phyloP scores from a whole-genome alignment of 2,888 invertebrate species.

The Melieria omissa region DNA sequence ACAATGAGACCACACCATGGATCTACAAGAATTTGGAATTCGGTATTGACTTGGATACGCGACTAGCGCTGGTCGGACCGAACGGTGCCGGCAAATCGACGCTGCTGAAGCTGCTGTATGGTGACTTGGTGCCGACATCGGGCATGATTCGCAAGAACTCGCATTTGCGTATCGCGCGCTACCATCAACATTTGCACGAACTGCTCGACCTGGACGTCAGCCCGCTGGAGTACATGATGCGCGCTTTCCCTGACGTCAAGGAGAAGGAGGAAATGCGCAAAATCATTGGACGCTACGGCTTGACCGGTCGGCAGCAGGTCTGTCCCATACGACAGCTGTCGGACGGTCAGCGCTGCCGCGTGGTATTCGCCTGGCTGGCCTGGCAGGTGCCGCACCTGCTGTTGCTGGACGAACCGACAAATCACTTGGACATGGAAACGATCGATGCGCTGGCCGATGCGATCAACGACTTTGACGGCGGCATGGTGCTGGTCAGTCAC shows the following conservation, averaged over 20 bases:
- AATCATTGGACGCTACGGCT: constrained; percentile 97
- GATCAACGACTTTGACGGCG: constrained; percentile 97
- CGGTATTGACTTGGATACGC: constrained; percentile 97
- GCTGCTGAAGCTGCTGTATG: constrained; percentile 92
- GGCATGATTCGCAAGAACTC: constrained; percentile 99
- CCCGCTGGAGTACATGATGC: constrained; percentile 98
- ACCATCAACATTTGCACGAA: constrained; percentile 99
- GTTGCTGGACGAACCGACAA: constrained; percentile 85
- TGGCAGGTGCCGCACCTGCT: constrained; percentile 97
- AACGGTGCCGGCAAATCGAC: constrained; percentile 98
- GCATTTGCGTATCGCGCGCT: constrained; percentile 95
- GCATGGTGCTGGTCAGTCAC: constrained; percentile 99
- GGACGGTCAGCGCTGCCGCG: constrained; percentile 97
- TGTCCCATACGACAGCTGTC: constrained; percentile 73
- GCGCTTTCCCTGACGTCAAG: constrained; percentile 94
- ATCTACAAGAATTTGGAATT: constrained; percentile 99
- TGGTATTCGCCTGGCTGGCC: constrained; percentile 98
- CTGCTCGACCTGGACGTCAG: constrained; percentile 92
- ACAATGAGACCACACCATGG: constrained; percentile 85
- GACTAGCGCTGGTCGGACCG: constrained; percentile 94
- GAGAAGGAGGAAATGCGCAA: constrained; percentile 99
- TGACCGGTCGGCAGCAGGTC: constrained; percentile 96
- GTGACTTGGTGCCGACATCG: constrained; percentile 92
- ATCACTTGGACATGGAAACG: constrained; percentile 97
- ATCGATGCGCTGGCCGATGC: constrained; percentile 98